A percentile compares a stretch with the other conserved stretches of the same genome.
Evolutionary conservation across 35 echinoderm and acorn worm species (phyloP).

Genomic region (Nesometra sesokonis): DNA sequence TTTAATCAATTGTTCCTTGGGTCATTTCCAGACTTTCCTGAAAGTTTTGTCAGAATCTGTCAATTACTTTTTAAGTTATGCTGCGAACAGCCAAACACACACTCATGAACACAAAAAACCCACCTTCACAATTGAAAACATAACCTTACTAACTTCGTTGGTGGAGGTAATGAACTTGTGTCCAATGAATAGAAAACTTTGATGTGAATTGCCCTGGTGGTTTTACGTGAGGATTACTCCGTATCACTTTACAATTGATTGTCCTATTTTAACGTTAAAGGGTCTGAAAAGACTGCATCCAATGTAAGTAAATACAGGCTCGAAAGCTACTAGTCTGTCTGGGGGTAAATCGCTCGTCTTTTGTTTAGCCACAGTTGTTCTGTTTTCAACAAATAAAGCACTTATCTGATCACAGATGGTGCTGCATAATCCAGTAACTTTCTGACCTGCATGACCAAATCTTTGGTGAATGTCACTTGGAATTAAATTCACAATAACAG

Average conservation of each 20-base stretch:
- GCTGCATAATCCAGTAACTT: slow-evolving; percentile 25
- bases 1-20: no score
- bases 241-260: slow-evolving; percentile 29
- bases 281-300: slow-evolving; percentile 38
- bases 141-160: no score
- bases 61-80: no score
- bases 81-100: no score
- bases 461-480: neutral
- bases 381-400: slow-evolving; percentile 23
- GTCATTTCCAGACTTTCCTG: no score
- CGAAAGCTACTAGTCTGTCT: slow-evolving; percentile 13
- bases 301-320: slow-evolving; percentile 36
- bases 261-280: slow-evolving; percentile 37
- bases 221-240: slow-evolving; percentile 29
- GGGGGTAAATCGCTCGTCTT: slow-evolving; percentile 24
- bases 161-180: slow-evolving; percentile 66
- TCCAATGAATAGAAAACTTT: slow-evolving; percentile 21
- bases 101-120: no score
- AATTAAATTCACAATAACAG: neutral
- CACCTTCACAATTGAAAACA: no score
- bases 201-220: slow-evolving; percentile 40
- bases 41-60: no score
- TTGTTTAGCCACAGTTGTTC: slow-evolving; percentile 3
- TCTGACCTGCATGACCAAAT: slow-evolving; percentile 12
- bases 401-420: slow-evolving; percentile 2